Evolutionary conservation across 1,140 invertebrate genomes (phyloP).

Genomic region (Sitobion miscanthi): DNA sequence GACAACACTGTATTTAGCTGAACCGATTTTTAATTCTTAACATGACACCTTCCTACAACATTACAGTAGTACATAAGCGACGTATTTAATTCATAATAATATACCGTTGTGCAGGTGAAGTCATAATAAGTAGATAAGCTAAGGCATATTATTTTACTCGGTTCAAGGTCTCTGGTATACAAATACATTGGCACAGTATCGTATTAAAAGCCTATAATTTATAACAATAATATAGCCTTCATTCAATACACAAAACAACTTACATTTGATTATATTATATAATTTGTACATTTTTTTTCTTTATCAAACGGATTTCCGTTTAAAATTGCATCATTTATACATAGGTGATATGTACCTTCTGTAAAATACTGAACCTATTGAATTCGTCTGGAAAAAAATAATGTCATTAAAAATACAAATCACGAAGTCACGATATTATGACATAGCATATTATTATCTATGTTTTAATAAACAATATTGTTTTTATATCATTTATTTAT

Average conservation of each 20-base stretch:
- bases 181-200: not conserved
- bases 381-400: not conserved
- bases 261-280: not conserved
- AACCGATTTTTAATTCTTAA: not conserved
- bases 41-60: not conserved
- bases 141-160: not conserved
- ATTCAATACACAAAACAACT: not conserved
- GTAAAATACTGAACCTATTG: not conserved
- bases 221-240: not conserved
- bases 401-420: not conserved
- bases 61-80: not conserved
- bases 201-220: constrained; percentile 5
- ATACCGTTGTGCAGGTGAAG: not conserved
- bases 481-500: too few relatives aligned
- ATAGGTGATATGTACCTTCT: not conserved
- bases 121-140: not conserved
- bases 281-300: not conserved
- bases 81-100: not conserved
- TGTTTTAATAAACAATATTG: not conserved
- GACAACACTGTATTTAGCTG: not conserved
- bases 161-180: not conserved
- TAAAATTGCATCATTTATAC: not conserved
- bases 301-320: not conserved
- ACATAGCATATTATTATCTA: not conserved
- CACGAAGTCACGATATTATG: not conserved